A percentile compares a stretch with the other conserved stretches of the same genome.
phyloP scores from a whole-genome alignment of 1,140 invertebrate species.

The Pseudobourletiella spinata region DNA sequence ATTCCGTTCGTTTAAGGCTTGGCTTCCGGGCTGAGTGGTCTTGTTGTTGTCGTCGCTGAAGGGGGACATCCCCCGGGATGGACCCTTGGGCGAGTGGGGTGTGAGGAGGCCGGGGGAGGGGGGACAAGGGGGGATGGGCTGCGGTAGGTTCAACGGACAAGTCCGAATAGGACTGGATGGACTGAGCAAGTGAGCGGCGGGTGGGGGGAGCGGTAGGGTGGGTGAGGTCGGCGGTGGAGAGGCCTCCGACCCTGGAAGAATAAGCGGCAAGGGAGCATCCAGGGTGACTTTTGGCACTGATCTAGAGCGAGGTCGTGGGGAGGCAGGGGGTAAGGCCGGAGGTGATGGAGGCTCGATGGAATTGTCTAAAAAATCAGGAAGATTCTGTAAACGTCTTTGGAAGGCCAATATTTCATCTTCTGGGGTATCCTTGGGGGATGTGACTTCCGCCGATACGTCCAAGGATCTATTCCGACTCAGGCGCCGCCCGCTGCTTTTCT shows the following conservation, averaged over 20 bases:
- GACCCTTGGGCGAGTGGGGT: conserved; percentile 30
- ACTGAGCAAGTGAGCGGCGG: conserved; percentile 33
- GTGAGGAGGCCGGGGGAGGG: conserved; percentile 30
- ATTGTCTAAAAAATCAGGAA: conserved; percentile 43
- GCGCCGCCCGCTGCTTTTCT: conserved; percentile 7
- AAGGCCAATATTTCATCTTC: conserved; percentile 48
- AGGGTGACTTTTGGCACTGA: conserved; percentile 48
- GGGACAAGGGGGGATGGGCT: conserved; percentile 24
- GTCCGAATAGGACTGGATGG: conserved; percentile 37
- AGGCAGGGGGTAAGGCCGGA: conserved; percentile 37
- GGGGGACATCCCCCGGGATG: conserved; percentile 10
- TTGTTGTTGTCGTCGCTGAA: conserved; percentile 21
- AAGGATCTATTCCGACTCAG: conserved; percentile 33
- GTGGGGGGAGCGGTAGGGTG: conserved; percentile 38
- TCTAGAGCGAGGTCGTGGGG: conserved; percentile 44
- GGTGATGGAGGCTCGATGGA: conserved; percentile 35
- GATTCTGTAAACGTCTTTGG: conserved; percentile 48
- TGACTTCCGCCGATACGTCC: conserved; percentile 33
- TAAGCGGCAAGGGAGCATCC: conserved; percentile 42
- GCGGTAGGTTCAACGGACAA: conserved; percentile 34
- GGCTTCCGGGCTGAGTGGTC: background rate
- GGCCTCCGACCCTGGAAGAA: conserved; percentile 37
- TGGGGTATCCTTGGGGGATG: conserved; percentile 39
- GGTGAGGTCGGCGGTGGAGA: conserved; percentile 36
- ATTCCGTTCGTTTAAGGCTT: conserved; percentile 22